A percentile compares a stretch with the other conserved stretches of the same genome.
These are phyloP conservation scores for Noctua pronuba DNA, from an alignment of 2,888 invertebrate genomes.

Conservation along the genomic window DNA sequence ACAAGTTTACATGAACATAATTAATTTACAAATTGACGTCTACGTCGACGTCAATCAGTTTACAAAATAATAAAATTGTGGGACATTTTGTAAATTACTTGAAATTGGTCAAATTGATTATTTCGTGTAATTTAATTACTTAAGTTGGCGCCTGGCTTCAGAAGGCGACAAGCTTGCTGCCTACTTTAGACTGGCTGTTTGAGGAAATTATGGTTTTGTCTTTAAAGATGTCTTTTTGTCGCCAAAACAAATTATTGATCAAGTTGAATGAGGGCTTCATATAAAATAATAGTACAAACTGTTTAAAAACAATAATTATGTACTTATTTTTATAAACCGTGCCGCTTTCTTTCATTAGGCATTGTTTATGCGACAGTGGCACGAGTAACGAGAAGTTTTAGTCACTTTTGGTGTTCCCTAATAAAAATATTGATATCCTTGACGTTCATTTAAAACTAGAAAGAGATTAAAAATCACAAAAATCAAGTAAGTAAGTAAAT, in stretches of 20 bases:
- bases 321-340: not conserved
- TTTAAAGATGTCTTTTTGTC: not conserved
- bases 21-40: conserved; percentile 16
- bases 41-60: conserved; percentile 26
- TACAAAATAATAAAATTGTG: conserved; percentile 11
- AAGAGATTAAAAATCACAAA: not conserved
- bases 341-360: conserved; percentile 3
- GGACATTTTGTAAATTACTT: conserved; percentile 10
- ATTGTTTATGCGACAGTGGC: conserved; percentile 9
- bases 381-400: not conserved
- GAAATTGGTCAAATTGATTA: conserved; percentile 6
- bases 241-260: conserved; percentile 1
- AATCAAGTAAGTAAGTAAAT: no score
- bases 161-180: not conserved
- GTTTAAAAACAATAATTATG: not conserved
- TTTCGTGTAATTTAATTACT: conserved; percentile 11
- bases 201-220: not conserved
- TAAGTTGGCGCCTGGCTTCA: not conserved
- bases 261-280: not conserved
- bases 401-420: not conserved
- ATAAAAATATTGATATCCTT: not conserved
- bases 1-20: conserved; percentile 1
- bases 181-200: not conserved
- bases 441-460: not conserved
- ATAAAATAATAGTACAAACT: not conserved